Evolutionary conservation across 2,113 vertebrate genomes (phyloP).

Genomic region (Oreochromis tanganicae): DNA sequence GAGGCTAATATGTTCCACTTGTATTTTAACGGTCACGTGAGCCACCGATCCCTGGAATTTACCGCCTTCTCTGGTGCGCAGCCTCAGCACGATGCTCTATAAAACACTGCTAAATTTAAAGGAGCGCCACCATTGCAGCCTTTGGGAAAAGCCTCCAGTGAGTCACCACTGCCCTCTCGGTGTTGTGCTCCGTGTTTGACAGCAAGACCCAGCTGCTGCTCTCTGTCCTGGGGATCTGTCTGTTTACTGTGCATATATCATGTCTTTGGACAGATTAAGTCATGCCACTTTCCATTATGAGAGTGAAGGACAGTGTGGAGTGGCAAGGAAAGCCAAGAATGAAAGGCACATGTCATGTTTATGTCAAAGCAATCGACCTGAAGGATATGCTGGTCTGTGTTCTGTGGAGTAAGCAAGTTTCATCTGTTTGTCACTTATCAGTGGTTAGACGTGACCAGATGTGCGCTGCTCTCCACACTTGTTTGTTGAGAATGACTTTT

Average conservation of each 20-base stretch:
- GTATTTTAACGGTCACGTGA: conserved; percentile 16
- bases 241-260: neutral
- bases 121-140: conserved; percentile 11
- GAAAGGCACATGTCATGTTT: neutral
- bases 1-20: conserved; percentile 43
- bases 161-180: neutral
- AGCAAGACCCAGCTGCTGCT: conserved; percentile 28
- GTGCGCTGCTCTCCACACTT: neutral
- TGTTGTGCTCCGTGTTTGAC: neutral
- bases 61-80: neutral
- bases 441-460: neutral
- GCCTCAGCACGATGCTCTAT: neutral
- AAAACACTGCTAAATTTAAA: conserved; percentile 44
- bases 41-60: conserved; percentile 1
- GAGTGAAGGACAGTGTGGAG: neutral
- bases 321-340: neutral
- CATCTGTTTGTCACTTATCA: neutral
- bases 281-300: neutral
- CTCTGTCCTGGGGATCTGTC: neutral
- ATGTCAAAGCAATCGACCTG: neutral
- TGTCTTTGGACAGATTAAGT: neutral
- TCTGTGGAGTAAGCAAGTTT: neutral
- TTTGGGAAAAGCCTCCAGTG: conserved; percentile 19
- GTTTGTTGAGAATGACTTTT: neutral
- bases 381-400: neutral